Percentiles rank a stretch among this genome's conserved stretches.
These are phyloP conservation scores for Stenurella melanura DNA, from an alignment of 2,888 invertebrate species.

Conservation along the genomic window DNA sequence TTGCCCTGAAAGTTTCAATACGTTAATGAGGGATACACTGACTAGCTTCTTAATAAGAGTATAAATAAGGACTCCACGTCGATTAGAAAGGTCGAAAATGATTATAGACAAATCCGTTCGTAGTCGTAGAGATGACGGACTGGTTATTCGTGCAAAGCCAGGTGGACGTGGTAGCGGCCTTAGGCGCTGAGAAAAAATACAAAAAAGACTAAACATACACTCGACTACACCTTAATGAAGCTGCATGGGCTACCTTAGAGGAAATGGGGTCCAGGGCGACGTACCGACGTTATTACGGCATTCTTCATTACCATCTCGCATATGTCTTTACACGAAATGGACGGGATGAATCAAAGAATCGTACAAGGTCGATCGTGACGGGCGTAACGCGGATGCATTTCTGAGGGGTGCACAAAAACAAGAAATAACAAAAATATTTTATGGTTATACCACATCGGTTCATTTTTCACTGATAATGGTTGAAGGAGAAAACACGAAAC, in stretches of 20 bases:
- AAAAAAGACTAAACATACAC: slow-evolving; percentile 35
- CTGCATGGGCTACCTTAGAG: slow-evolving; percentile 49
- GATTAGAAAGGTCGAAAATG: slow-evolving; percentile 4
- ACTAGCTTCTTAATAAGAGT: background rate
- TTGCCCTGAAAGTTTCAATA: background rate
- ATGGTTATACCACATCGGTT: no score
- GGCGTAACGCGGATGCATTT: background rate
- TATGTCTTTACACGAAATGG: slow-evolving; percentile 21
- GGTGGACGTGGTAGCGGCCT: slow-evolving; percentile 22
- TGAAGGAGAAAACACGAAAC: background rate
- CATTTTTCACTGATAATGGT: no score
- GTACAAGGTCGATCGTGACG: background rate
- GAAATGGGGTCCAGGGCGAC: slow-evolving; percentile 45
- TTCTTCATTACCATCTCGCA: slow-evolving; percentile 53
- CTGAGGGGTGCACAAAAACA: background rate
- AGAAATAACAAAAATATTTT: no score
- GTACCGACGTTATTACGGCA: slow-evolving; percentile 29
- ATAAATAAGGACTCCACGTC: background rate
- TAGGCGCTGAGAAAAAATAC: slow-evolving; percentile 18
- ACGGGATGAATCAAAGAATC: background rate
- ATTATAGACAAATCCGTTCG: slow-evolving; percentile 6
- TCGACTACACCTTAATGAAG: slow-evolving; percentile 51
- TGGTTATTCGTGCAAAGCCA: slow-evolving; percentile 21
- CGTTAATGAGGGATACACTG: background rate
- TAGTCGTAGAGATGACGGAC: slow-evolving; percentile 9